phyloP scores from a whole-genome alignment of 2,888 invertebrate genomes.

The Silvanus unidentatus region DNA sequence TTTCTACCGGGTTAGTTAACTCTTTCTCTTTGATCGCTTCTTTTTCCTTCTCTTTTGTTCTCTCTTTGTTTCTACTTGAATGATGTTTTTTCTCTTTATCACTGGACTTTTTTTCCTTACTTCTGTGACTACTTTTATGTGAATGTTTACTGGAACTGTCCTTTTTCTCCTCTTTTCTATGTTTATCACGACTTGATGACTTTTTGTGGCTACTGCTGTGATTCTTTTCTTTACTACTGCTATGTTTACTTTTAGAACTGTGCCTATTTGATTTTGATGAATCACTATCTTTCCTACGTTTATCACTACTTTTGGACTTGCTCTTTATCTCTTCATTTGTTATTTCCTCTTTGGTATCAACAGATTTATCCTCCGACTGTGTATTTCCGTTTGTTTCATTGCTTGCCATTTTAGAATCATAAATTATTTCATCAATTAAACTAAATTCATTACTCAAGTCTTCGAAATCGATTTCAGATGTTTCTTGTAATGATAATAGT shows the following conservation, averaged over 20 bases:
- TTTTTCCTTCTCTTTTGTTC: slow-evolving; percentile 5
- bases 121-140: slow-evolving; percentile 21
- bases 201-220: slow-evolving; percentile 14
- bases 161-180: slow-evolving; percentile 19
- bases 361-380: no score
- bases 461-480: slow-evolving; percentile 36
- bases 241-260: slow-evolving; percentile 22
- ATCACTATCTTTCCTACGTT: background rate
- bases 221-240: slow-evolving; percentile 25
- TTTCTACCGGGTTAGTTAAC: background rate
- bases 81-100: slow-evolving; percentile 30
- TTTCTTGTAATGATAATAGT: slow-evolving; percentile 21
- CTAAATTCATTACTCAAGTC: slow-evolving; percentile 43
- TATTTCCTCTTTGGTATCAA: no score
- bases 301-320: background rate
- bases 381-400: background rate
- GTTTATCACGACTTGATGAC: slow-evolving; percentile 23
- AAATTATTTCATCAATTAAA: slow-evolving; percentile 44
- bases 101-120: slow-evolving; percentile 27
- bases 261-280: background rate
- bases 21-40: background rate
- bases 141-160: slow-evolving; percentile 18
- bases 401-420: background rate
- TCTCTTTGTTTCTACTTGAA: slow-evolving; percentile 12
- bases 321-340: background rate